Evolutionary conservation across 2,888 invertebrate genomes (phyloP).

Genomic region (Mythimna impura): DNA sequence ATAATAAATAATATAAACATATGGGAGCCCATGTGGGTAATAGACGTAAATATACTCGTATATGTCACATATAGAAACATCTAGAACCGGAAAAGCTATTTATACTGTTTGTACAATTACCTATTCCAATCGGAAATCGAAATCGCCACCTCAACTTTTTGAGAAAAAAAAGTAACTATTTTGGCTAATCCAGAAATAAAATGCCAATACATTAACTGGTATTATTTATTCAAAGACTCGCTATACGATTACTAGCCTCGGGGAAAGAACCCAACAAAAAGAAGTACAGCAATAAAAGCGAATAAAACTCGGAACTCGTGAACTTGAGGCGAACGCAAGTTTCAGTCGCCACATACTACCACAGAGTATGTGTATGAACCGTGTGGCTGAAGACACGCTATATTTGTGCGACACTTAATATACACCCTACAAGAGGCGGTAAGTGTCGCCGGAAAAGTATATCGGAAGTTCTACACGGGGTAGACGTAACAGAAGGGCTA

Average conservation of each 20-base stretch:
- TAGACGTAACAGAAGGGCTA: neutral
- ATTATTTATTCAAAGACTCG: conserved; percentile 9
- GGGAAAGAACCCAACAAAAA: conserved; percentile 4
- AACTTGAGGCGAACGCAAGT: neutral
- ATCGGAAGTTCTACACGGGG: neutral
- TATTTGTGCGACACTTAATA: conserved; percentile 17
- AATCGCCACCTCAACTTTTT: neutral
- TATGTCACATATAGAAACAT: neutral
- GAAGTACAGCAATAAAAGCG: neutral
- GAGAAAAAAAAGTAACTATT: neutral
- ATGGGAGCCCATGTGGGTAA: neutral
- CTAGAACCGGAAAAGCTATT: neutral
- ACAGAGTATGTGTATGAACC: neutral
- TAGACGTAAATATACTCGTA: neutral
- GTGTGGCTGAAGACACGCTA: neutral
- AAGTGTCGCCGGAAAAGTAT: conserved; percentile 14
- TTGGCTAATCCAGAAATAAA: conserved; percentile 3
- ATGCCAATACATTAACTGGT: neutral
- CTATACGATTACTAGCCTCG: neutral
- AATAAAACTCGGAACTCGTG: neutral
- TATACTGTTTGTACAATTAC: conserved; percentile 10
- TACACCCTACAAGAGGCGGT: conserved; percentile 14
- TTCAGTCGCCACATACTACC: neutral
- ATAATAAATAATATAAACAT: neutral
- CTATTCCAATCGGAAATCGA: conserved; percentile 10